Conservation (phyloP, 2,888 invertebrate genomes). For the Agrotis segetum region DNA sequence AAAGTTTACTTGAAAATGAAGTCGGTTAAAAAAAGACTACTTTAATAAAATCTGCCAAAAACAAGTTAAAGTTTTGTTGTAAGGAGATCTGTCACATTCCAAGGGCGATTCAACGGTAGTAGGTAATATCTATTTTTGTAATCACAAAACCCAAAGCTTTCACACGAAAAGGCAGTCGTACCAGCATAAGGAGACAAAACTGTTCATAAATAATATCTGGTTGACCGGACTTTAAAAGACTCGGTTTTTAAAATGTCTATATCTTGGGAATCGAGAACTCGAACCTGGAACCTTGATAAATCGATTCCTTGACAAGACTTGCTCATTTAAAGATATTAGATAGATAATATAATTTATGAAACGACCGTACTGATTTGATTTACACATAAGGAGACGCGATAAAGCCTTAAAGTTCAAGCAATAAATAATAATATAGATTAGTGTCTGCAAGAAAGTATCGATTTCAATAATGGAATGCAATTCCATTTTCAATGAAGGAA, state of each 20-base stretch:
- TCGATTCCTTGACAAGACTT: too few relatives aligned
- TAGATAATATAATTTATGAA: neutral
- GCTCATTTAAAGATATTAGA: too few relatives aligned
- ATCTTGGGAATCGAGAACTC: too few relatives aligned
- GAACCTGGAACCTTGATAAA: too few relatives aligned
- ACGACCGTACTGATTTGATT: conserved; percentile 8
- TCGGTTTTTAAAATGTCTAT: too few relatives aligned
- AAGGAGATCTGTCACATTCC: neutral
- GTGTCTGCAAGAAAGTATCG: conserved; percentile 32
- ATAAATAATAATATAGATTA: conserved; percentile 40
- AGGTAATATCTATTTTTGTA: neutral
- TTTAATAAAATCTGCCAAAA: neutral
- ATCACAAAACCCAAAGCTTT: neutral
- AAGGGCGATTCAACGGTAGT: neutral
- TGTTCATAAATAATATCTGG: neutral
- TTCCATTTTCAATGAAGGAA: conserved; percentile 43
- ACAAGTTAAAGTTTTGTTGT: neutral
- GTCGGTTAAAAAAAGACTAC: neutral
- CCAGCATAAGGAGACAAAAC: neutral
- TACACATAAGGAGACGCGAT: conserved; percentile 19
- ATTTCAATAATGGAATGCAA: conserved; percentile 33
- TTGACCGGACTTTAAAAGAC: too few relatives aligned
- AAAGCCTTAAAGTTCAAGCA: conserved; percentile 17
- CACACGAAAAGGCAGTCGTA: neutral
- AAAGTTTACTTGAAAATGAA: too few relatives aligned